Base-by-base conservation (phyloP, 2,113 vertebrate species). In the Anoplopoma fimbria region DNA sequence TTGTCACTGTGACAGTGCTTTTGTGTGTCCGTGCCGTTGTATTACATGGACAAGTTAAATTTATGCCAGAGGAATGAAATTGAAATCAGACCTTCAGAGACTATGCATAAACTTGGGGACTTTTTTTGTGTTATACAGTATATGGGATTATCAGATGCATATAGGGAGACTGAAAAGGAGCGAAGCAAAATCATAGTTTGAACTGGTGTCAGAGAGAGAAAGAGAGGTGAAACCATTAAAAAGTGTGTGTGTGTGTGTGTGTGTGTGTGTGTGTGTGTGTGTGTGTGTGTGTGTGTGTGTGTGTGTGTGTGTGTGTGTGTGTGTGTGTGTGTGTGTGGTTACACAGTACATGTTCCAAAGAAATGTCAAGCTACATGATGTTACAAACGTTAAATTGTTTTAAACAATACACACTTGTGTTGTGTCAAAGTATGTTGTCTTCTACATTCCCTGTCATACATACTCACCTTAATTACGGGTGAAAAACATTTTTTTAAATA, bases 1-100 rank as follows among this genome's bases (percentile, higher is more conserved):
- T 63, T 80, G 55, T 34, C 63, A 82, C 33, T 72, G 47, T 38
- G 61, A 36, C 36, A 40, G 65, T n/a, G 68, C 1, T 27, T 69
- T 71, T 53, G 47, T 69, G 75, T 73, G 47, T 68, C 60, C 19
- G 8, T 74, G 65, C 67, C 36, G 27, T 85, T 85, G 73, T 81
- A 82, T 75, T 77, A 87, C 76, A 85, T 55, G n/a, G 83, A 80
- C 57, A 61, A 75, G 62, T 85, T 86, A 40, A 78, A 86, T 90
- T 83, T 90, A 76, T 81, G 80, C 82, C 82, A 61, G 34, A 75
- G 70, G 29, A 84, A 82, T 83, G 34, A 34, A 75, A 90, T 58
- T 79, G 68, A 82, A 80, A 81, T 69, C 47, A 36, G 34, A 65
- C 75, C 15, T 79, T 78, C 71, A 29, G 75, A 79, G 17, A 55